Evolutionary conservation across 2,888 invertebrate species (phyloP).

Genomic region (Andricus quercusramuli): DNA sequence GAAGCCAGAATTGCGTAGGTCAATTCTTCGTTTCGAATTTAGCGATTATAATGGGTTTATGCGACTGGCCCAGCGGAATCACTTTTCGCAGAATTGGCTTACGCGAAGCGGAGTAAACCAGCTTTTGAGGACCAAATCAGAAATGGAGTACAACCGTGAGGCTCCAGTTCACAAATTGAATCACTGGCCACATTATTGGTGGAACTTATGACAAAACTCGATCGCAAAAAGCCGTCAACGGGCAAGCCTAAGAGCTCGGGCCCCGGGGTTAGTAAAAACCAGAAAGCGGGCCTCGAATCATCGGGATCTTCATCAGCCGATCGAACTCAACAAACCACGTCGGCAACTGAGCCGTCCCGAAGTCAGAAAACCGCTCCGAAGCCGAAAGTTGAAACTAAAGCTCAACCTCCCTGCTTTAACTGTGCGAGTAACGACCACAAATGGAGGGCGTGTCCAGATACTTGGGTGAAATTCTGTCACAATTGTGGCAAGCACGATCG

Average conservation of each 20-base stretch:
- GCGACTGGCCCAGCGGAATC: background rate
- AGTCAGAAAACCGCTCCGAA: too few relatives aligned
- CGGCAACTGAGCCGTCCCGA: too few relatives aligned
- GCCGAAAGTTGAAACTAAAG: too few relatives aligned
- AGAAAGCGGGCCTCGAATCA: too few relatives aligned
- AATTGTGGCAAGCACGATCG: too few relatives aligned
- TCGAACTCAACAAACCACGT: too few relatives aligned
- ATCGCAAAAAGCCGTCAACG: accelerated
- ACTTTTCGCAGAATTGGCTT: background rate
- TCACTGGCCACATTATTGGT: background rate
- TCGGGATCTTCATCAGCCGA: too few relatives aligned
- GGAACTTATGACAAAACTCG: background rate
- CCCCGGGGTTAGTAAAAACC: too few relatives aligned
- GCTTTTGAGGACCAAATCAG: accelerated
- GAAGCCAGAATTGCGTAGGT: constrained; percentile 14
- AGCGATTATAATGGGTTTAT: constrained; percentile 25
- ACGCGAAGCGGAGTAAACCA: background rate
- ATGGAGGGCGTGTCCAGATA: too few relatives aligned
- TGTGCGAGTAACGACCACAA: too few relatives aligned
- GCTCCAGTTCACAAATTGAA: background rate
- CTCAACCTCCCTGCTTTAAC: too few relatives aligned
- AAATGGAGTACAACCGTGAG: accelerated
- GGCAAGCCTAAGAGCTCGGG: background rate
- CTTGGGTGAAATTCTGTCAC: too few relatives aligned
- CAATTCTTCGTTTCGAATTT: constrained; percentile 41